These are phyloP conservation scores for Listronotus bonariensis DNA, from an alignment of 1,140 invertebrate species.

Conservation along the genomic window DNA sequence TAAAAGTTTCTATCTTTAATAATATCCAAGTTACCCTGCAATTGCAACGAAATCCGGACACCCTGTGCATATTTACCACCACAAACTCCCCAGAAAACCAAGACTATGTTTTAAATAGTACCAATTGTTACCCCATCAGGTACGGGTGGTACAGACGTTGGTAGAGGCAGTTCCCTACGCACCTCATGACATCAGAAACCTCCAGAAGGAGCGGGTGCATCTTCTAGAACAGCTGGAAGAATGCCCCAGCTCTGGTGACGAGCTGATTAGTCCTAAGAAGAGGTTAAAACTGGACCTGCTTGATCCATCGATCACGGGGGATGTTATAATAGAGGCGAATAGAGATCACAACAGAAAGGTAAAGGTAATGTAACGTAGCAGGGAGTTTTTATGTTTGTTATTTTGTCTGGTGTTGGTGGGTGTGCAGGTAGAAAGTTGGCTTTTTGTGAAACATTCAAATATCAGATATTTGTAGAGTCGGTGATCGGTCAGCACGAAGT, in stretches of 20 bases:
- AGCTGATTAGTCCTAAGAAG: constrained; percentile 68
- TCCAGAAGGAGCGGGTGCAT: constrained; percentile 73
- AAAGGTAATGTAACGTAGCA: constrained; percentile 38
- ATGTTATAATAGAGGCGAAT: constrained; percentile 55
- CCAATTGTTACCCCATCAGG: constrained; percentile 5
- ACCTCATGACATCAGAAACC: constrained; percentile 66
- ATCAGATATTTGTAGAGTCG: no score
- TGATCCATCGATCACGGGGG: constrained; percentile 56
- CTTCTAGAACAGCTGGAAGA: constrained; percentile 74
- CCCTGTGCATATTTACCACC: no score
- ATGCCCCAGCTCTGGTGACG: constrained; percentile 72
- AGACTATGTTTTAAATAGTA: no score
- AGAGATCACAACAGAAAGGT: constrained; percentile 59
- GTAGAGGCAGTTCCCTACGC: constrained; percentile 38
- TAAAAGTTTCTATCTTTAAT: no score
- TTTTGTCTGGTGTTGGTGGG: constrained; percentile 18
- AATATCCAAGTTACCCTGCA: no score
- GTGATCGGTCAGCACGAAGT: no score
- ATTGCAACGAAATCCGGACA: no score
- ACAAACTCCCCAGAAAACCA: no score
- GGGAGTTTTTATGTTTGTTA: constrained; percentile 34
- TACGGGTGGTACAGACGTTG: constrained; percentile 24
- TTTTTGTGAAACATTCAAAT: not conserved
- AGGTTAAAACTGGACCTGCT: constrained; percentile 64
- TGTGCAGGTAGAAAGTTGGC: not conserved